Evolutionary conservation across 2,797 vertebrate genomes (phyloP).

Genomic region (Scolopax rusticola): DNA sequence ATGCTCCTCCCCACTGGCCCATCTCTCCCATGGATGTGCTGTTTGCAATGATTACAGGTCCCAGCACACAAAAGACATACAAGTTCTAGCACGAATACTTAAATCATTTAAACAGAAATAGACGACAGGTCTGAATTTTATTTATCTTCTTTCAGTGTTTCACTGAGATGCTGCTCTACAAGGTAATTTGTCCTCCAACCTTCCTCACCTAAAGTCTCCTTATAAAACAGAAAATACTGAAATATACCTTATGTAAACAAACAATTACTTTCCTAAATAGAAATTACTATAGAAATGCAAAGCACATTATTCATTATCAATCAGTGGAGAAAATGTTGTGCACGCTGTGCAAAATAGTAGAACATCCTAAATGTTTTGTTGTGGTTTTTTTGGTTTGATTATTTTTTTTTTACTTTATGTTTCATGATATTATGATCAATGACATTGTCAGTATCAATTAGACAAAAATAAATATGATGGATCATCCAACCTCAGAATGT

Average conservation of each 20-base stretch:
- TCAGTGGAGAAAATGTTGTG: neutral
- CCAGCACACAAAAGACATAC: constrained; percentile 15
- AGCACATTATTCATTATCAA: neutral
- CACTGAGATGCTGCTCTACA: neutral
- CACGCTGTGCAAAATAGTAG: neutral
- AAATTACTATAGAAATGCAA: neutral
- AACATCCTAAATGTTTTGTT: neutral
- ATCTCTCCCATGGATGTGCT: constrained; percentile 8
- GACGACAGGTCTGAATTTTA: constrained; percentile 22
- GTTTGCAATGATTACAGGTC: constrained; percentile 33
- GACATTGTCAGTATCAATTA: neutral
- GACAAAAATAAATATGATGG: neutral
- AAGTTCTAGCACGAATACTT: constrained; percentile 31
- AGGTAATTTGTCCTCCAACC: neutral
- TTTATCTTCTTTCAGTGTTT: neutral
- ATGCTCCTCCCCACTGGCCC: neutral
- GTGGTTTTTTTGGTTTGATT: neutral
- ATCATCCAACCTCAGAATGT: neutral
- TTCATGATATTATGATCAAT: neutral
- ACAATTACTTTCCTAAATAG: neutral
- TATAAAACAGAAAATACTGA: neutral
- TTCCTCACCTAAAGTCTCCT: neutral
- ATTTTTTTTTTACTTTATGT: neutral
- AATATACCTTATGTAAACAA: neutral
- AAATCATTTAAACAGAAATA: constrained; percentile 20